phyloP scores from a whole-genome alignment of 2,113 vertebrate species.

The Gymnogyps californianus region DNA sequence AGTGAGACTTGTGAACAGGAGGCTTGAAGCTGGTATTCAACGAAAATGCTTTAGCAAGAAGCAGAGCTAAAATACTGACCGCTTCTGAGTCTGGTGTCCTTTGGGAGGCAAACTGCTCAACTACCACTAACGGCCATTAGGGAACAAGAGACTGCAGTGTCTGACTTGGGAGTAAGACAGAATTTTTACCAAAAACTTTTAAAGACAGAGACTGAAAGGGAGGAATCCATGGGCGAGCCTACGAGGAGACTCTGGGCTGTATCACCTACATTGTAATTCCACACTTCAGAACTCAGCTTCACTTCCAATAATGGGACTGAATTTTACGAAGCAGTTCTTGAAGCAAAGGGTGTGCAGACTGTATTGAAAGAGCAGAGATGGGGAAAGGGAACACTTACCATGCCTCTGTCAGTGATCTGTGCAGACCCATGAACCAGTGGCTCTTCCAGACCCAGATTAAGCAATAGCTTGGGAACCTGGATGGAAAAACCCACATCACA shows the following conservation, averaged over 20 bases:
- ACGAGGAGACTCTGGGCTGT: background rate
- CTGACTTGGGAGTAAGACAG: background rate
- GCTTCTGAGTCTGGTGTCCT: background rate
- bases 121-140: background rate
- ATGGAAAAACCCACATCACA: slow-evolving; percentile 1
- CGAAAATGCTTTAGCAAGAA: background rate
- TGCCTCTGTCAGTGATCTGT: slow-evolving; percentile 82
- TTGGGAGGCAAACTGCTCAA: background rate
- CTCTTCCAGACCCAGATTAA: slow-evolving; percentile 82
- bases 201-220: background rate
- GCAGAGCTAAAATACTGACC: background rate
- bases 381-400: slow-evolving; percentile 74
- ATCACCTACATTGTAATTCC: background rate
- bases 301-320: background rate
- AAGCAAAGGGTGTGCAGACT: background rate
- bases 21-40: background rate
- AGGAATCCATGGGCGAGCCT: background rate
- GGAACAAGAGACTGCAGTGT: background rate
- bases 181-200: background rate
- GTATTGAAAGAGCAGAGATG: background rate
- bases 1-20: background rate
- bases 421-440: slow-evolving; percentile 84
- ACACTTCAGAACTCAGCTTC: background rate
- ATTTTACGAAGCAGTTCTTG: background rate
- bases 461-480: slow-evolving; percentile 85